Base-by-base conservation (phyloP, 2,797 vertebrate genomes). In the Enteromius thamalakanensis region DNA sequence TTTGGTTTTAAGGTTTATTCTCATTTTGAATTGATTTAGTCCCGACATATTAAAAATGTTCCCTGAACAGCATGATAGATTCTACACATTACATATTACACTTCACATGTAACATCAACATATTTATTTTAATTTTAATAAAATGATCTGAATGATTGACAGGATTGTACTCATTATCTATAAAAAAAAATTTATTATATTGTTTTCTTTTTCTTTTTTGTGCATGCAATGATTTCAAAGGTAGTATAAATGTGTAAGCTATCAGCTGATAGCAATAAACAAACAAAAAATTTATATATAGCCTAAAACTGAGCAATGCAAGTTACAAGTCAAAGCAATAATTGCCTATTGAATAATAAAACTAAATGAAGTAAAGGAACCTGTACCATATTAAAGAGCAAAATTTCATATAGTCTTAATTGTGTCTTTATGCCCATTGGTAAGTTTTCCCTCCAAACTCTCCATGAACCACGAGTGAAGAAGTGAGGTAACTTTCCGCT, bases 401-500 rank as follows among this genome's bases (percentile, higher is more conserved):
- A 12, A 37, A 76, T 76, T 42, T 26, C 4, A 23, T 42, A 42
- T 34, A n/a, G 5, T 34, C 23, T 21, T 79, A 37, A 26, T 67
- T 21, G 15, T 76, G 42, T 71, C 65, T 77, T 67, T 84, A 49
- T 76, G 62, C 65, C 77, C 15, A 70, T 79, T 77, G 7, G 55
- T 71, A 68, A 26, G 29, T 80, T 47, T 80, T 47, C 49, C 72
- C 26, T 49, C 26, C 71, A 83, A 69, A 84, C 76, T 85, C 85
- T 85, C 69, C 68, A 81, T 85, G 85, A 89, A 87, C 86, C 11
- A 5, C 70, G 74, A 79, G 70, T 79, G 11, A 72, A 55, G 58
- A 86, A 85, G 87, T 91, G 91, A 93, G 89, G 87, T 91, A 88
- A 92, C 89, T 91, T 94, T 94, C 90, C 90, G 86, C 91, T 92